Conservation (phyloP, 2,113 vertebrate genomes). For the Cynopterus brachyotis region DNA sequence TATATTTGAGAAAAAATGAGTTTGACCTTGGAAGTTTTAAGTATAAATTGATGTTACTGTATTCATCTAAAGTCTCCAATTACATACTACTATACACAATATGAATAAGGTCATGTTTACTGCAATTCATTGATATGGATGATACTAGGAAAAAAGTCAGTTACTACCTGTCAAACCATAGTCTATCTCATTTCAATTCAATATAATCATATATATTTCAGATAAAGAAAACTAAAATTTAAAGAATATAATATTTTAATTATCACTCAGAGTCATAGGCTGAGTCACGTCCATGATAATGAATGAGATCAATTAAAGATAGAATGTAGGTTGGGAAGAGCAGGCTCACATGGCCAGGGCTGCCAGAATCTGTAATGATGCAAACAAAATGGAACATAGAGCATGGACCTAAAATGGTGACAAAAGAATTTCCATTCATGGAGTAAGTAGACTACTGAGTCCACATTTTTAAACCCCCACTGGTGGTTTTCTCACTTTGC, state of each 20-base stretch:
- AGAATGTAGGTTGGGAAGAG: not conserved
- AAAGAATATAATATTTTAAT: not conserved
- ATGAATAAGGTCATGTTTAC: not conserved
- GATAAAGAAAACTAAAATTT: not conserved
- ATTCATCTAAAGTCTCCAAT: not conserved
- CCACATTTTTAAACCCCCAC: not conserved
- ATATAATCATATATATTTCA: not conserved
- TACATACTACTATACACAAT: not conserved
- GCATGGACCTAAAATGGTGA: not conserved
- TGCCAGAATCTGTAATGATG: not conserved
- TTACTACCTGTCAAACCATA: not conserved
- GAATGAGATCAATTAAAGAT: not conserved
- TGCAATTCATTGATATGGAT: not conserved
- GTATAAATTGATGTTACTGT: not conserved
- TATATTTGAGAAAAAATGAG: not conserved
- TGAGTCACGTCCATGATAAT: not conserved
- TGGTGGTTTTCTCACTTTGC: not conserved
- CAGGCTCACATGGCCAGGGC: not conserved
- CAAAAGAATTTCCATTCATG: not conserved
- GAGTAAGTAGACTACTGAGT: not conserved
- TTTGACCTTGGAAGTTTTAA: not conserved
- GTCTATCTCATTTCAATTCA: constrained; percentile 8
- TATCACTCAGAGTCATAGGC: not conserved
- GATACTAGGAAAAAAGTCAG: not conserved
- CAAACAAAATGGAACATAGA: not conserved